Base-by-base conservation (phyloP, 1,140 invertebrate species). In the Chlorops oryzae region DNA sequence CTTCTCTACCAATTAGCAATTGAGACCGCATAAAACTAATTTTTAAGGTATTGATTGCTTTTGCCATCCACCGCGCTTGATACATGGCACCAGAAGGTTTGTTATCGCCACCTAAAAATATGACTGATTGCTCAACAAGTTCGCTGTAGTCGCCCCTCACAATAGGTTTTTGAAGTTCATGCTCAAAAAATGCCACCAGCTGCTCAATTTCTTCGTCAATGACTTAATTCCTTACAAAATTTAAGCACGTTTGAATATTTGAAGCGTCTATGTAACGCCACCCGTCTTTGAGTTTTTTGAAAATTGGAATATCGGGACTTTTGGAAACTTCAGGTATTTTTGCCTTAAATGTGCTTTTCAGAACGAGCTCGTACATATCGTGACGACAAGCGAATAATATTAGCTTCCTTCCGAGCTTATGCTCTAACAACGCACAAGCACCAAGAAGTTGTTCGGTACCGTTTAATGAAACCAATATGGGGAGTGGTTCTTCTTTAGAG, bases 91-190 rank as follows among this genome's bases (percentile, higher is more conserved):
- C n/a, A n/a, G n/a, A n/a, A n/a, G n/a, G n/a, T 22, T 59, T 60
- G 35, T 23, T 47, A 54, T 63, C 52, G 54, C 54, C 64, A 17
- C 66, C 70, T 21, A 76, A 58, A 60, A 74, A 75, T 32, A 75
- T 65, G 22, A 74, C 51, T 12, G 15, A 58, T 20, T 75, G 53
- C 55, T 73, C 62, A 5, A 75, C 52, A 5, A 75, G 42, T 63
- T 74, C 67, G 18, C 60, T 54, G 51, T 75, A 73, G 50, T 74
- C 66, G 47, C 64, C 64, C 34, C 60, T 48, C 21, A 58, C 50
- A 59, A 61, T 52, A 27, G 12, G 22, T 50, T 62, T 61, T n/a
- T 52, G 32, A 22, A 54, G 34, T 56, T 57, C 52, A 24, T 17
- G 24, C 13, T 37, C 21, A 41, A 58, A 56, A 52, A 59, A 56